These are phyloP conservation scores for Sylvilagus floridanus DNA, from an alignment of 2,797 vertebrate genomes.

Conservation along the genomic window DNA sequence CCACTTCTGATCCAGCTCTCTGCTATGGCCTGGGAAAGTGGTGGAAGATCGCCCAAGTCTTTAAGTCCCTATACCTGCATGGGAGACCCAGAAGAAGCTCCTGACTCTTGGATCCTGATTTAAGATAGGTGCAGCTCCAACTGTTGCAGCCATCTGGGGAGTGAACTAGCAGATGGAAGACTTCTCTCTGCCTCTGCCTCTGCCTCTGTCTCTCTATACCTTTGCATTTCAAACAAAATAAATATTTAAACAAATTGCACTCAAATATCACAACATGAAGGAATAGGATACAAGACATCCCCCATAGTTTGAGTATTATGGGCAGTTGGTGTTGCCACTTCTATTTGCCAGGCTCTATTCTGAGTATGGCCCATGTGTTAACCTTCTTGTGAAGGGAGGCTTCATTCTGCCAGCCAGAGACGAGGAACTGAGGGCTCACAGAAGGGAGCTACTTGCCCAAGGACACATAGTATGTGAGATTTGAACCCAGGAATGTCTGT, in stretches of 20 bases:
- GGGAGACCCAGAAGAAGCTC: too few relatives aligned
- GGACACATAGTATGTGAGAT: background rate
- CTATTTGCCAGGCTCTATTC: background rate
- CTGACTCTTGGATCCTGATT: too few relatives aligned
- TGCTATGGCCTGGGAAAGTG: too few relatives aligned
- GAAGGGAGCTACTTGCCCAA: background rate
- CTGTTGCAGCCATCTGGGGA: too few relatives aligned
- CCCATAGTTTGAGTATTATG: background rate
- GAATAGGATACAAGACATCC: background rate
- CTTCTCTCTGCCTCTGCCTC: too few relatives aligned
- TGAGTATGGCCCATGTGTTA: background rate
- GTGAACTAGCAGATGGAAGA: too few relatives aligned
- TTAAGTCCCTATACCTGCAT: too few relatives aligned
- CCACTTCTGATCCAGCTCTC: too few relatives aligned
- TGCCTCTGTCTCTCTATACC: too few relatives aligned
- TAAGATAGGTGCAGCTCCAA: too few relatives aligned
- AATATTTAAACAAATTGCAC: slow-evolving; percentile 6
- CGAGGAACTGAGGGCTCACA: background rate
- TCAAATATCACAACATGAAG: background rate
- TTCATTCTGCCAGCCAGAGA: background rate
- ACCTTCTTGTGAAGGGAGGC: background rate
- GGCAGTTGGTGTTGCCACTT: background rate
- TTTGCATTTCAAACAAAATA: too few relatives aligned
- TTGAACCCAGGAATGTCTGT: background rate
- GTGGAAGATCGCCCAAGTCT: too few relatives aligned